These are phyloP conservation scores for Anolis apletophallus DNA, from an alignment of 2,797 vertebrate species.

Conservation along the genomic window DNA sequence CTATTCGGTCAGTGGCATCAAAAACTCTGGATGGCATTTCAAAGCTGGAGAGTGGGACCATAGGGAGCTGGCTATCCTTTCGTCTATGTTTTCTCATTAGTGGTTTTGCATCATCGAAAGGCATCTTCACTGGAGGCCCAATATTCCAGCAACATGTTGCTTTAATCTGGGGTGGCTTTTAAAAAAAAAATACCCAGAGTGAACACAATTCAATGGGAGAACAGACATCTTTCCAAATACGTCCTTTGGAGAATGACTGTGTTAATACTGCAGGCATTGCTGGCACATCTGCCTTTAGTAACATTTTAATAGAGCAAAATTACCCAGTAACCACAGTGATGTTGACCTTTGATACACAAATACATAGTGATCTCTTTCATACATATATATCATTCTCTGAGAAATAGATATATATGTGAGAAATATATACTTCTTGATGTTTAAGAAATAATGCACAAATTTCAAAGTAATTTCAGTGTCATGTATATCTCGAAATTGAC, in stretches of 20 bases:
- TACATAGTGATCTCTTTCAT: not conserved
- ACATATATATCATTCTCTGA: constrained; percentile 7
- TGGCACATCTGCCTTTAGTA: constrained; percentile 73
- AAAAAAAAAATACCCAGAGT: constrained; percentile 66
- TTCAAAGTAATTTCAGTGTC: constrained; percentile 4
- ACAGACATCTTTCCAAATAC: constrained; percentile 55
- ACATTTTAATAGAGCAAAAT: constrained; percentile 71
- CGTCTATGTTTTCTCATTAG: constrained; percentile 78
- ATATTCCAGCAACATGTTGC: constrained; percentile 71
- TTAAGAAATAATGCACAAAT: constrained; percentile 8
- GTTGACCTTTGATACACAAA: constrained; percentile 67
- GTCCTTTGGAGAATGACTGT: constrained; percentile 67
- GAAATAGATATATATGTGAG: not conserved
- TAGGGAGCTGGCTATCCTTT: constrained; percentile 64
- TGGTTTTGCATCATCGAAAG: constrained; percentile 77
- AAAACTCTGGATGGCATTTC: constrained; percentile 58
- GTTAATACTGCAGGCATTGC: constrained; percentile 69
- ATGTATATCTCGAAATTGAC: constrained; percentile 11
- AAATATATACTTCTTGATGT: not conserved
- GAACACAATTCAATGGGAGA: constrained; percentile 59
- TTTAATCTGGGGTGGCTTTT: constrained; percentile 75
- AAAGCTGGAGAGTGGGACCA: constrained; percentile 49
- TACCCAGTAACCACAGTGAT: constrained; percentile 64
- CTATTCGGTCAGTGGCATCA: constrained; percentile 23
- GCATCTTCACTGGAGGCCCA: constrained; percentile 74